These are phyloP conservation scores for Pseudorasbora parva DNA, from an alignment of 2,113 vertebrate genomes.

Conservation along the genomic window DNA sequence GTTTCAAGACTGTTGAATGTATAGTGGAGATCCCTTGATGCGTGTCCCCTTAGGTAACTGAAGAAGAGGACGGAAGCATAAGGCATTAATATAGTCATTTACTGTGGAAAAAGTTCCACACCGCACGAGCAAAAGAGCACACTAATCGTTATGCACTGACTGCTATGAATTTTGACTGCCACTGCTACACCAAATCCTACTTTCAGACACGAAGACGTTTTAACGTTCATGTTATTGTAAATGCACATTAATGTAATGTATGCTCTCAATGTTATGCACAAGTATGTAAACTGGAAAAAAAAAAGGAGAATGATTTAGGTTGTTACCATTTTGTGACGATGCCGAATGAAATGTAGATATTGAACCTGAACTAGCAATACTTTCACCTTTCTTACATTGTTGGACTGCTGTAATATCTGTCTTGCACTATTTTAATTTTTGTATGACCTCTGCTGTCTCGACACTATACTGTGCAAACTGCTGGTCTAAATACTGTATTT, in stretches of 20 bases:
- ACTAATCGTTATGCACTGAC: conserved; percentile 32
- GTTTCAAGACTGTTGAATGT: conserved; percentile 22
- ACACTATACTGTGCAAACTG: conserved; percentile 68
- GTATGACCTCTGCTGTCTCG: conserved; percentile 53
- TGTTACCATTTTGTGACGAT: background rate
- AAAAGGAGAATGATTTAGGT: background rate
- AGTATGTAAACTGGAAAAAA: conserved; percentile 17
- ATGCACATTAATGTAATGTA: conserved; percentile 28
- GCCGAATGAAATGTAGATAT: background rate
- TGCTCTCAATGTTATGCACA: background rate
- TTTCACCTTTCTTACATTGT: conserved; percentile 46
- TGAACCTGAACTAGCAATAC: conserved; percentile 30
- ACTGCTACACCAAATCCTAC: conserved; percentile 21
- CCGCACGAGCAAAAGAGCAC: background rate
- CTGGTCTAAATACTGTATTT: conserved; percentile 61
- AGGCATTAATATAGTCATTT: conserved; percentile 30
- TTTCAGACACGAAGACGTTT: background rate
- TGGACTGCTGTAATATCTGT: conserved; percentile 69
- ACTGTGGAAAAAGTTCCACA: background rate
- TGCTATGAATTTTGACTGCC: conserved; percentile 23
- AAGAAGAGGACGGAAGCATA: background rate
- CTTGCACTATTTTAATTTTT: conserved; percentile 75
- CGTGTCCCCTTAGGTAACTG: background rate
- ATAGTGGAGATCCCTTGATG: background rate
- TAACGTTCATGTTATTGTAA: conserved; percentile 2